phyloP scores from a whole-genome alignment of 2,113 vertebrate genomes.

The Delphinus delphis region DNA sequence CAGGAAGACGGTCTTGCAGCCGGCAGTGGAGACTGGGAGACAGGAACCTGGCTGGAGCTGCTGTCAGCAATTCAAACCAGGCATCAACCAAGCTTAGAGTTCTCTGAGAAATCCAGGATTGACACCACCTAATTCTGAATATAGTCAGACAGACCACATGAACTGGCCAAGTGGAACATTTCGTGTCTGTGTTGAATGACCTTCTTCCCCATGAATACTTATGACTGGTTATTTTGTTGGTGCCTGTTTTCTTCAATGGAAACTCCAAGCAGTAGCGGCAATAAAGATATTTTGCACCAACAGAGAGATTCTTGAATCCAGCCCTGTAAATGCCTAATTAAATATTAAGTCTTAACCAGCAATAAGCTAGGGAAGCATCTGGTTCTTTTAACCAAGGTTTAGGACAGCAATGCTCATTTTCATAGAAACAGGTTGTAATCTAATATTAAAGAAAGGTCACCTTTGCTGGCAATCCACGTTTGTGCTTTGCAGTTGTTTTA shows the following conservation, averaged over 20 bases:
- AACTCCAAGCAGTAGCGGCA: neutral
- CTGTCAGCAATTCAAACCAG: conserved; percentile 49
- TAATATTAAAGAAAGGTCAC: conserved; percentile 33
- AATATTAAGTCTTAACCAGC: neutral
- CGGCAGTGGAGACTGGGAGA: neutral
- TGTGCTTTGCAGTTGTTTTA: conserved; percentile 11
- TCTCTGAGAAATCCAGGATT: conserved; percentile 17
- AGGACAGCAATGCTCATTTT: neutral
- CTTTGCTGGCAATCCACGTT: neutral
- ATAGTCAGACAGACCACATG: neutral
- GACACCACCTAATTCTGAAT: conserved; percentile 34
- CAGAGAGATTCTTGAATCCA: neutral
- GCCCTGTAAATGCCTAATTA: neutral
- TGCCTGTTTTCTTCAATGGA: neutral
- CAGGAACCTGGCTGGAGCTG: neutral
- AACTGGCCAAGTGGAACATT: neutral
- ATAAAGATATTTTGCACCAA: neutral
- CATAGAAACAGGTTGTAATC: conserved; percentile 23
- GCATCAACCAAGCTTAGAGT: neutral
- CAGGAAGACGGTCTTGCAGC: conserved; percentile 4
- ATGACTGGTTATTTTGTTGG: neutral
- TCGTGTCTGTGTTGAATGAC: neutral
- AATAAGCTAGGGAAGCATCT: neutral
- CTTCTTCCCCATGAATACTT: neutral
- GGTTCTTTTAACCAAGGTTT: neutral